Evolutionary conservation across 2,113 vertebrate genomes (phyloP), one percentile per base, ranked within the genome.

Genomic region (Myotis davidii): DNA sequence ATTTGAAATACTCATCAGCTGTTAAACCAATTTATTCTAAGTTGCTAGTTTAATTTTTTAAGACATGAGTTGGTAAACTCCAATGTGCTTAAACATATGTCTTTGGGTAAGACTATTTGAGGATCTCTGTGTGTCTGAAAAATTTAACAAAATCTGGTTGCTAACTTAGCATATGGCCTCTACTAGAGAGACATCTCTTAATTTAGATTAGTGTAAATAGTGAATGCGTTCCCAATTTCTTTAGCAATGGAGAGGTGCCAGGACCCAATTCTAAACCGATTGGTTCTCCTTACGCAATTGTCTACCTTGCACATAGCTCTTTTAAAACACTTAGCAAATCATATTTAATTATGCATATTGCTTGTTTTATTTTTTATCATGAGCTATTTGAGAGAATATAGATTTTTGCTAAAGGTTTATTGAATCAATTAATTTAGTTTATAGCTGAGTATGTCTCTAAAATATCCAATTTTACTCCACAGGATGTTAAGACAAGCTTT

Each of bases 21-120:
- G 10, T 84, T 64, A 94, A 90, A 77, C 74, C 67, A 65, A 16
- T 94, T 89, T 93, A 81, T 83, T 78, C n/a, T 86, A 85, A 82
- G 9, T 54, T 90, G 21, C 37, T 29, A 91, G n/a, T 91, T 90
- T 82, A 76, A 89, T 32, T 65, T 96, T 96, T 97, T 89, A 73
- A 91, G 94, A 59, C 17, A 52, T 82, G 61, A 91, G 25, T 86
- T 94, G 25, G 32, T 86, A 85, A 85, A 87, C 64, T 72, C 14
- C 18, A 90, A 52, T 87, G 27, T 82, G 54, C 95, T 88, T 87
- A 94, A 84, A 61, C 34, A 82, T 87, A 89, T 48, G 34, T 84
- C 48, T 93, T 74, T 85, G 48, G n/a, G 54, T 59, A 65, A 91
- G 45, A 78, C 2, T 87, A 93, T 93, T 94, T 96, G 56, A 94